Evolutionary conservation across 1,140 invertebrate species (phyloP).

Genomic region (Adelges cooleyi): DNA sequence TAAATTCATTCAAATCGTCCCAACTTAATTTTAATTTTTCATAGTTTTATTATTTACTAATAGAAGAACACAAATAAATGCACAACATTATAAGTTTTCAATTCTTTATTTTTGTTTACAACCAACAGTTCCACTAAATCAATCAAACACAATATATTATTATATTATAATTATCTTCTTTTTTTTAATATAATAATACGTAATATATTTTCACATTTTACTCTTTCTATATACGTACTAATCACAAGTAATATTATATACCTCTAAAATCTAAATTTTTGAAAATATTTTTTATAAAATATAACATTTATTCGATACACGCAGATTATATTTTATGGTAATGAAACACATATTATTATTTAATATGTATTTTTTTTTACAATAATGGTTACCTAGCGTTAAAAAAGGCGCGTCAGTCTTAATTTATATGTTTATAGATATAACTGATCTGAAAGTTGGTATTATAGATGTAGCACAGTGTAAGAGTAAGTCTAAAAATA

Average conservation of each 20-base stretch:
- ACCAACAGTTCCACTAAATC: slow-evolving; percentile 14
- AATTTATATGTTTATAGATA: slow-evolving; percentile 7
- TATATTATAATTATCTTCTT: background rate
- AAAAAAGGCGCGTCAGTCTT: slow-evolving; percentile 17
- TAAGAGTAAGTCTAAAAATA: slow-evolving; percentile 4
- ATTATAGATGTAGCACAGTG: background rate
- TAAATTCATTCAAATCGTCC: too few relatives aligned
- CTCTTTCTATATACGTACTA: background rate
- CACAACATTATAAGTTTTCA: background rate
- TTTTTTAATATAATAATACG: background rate
- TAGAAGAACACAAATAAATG: too few relatives aligned
- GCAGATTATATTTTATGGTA: background rate
- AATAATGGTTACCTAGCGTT: background rate
- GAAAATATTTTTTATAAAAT: background rate
- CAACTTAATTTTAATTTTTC: too few relatives aligned
- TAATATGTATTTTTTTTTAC: background rate
- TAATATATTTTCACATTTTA: background rate
- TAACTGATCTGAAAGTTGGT: background rate
- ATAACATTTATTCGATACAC: slow-evolving; percentile 10
- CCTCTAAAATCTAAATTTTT: background rate
- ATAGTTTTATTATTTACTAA: too few relatives aligned
- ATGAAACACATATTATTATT: background rate
- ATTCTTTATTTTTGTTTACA: slow-evolving; percentile 18
- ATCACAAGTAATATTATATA: background rate
- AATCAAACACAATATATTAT: slow-evolving; percentile 1